Evolutionary conservation across 2,888 invertebrate species (phyloP), one percentile per base, ranked within the genome.

Genomic region (Rotaria macrura): DNA sequence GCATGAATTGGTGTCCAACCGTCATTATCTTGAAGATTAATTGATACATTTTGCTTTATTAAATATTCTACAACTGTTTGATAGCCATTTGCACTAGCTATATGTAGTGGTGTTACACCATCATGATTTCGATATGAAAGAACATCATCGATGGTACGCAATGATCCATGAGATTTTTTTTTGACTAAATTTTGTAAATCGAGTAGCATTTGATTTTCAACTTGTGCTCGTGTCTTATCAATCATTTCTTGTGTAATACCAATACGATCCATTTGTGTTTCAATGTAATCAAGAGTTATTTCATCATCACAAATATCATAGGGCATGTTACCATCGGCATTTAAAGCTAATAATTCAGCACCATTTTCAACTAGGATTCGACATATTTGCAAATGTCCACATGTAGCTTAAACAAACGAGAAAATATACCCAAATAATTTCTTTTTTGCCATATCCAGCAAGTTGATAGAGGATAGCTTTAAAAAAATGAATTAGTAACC

Each of bases 281-380:
- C 99, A 87, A 99, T 98, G 89, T 95, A 96, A 90, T 98, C 98
- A 87, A 99, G 92, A 0, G 98, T 96, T 85, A 94, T 93, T 90
- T 97, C 97, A 91, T 99, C 97, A 90, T 99, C 99, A 92, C 98
- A 99, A 89, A 99, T 96, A 92, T 99, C 99, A 90, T 99, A 99
- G 29, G 99, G 98, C 99, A 99, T 99, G 91, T 99, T 99, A 79
- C 96, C 99, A 91, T 99, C 99, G 12, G 97, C 97, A 91, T 99
- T 99, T 29, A 99, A 97, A 0, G 97, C 95, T 89, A 99, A 92
- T 88, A 99, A 92, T 91, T 98, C 96, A 74, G 98, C 98, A 88
- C 95, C 96, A 89, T 92, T 93, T 88, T 94, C 94, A 89, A 98
- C 96, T 74, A 97, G 93, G 90, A 95, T 94, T 91, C 94, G 94